Conservation (phyloP, 2,888 invertebrate genomes). For the Nephrotoma appendiculata region DNA sequence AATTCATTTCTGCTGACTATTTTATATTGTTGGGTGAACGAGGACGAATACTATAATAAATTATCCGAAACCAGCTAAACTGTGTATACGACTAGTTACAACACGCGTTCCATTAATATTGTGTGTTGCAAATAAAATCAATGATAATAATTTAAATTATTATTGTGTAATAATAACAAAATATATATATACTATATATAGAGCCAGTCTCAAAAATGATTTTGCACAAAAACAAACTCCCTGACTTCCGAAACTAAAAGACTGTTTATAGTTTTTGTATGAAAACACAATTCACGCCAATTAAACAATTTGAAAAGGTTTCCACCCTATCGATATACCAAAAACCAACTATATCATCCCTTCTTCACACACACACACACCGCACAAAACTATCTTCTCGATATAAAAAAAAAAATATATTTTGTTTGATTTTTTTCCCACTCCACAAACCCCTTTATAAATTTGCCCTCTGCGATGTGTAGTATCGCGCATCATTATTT, state of each 20-base stretch:
- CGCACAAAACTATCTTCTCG: not conserved
- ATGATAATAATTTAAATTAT: not conserved
- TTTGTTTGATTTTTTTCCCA: not conserved
- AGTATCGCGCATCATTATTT: not conserved
- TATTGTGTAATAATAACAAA: not conserved
- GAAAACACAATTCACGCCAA: constrained; percentile 27
- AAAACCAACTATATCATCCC: not conserved
- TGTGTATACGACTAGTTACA: not conserved
- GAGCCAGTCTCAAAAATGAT: not conserved
- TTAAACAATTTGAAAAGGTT: constrained; percentile 26
- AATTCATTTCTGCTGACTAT: not conserved
- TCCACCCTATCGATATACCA: constrained; percentile 24
- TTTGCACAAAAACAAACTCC: not conserved
- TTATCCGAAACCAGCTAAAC: not conserved
- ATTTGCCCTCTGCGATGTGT: not conserved
- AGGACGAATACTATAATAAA: not conserved
- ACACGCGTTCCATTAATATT: not conserved
- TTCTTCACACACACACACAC: not conserved
- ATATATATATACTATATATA: not conserved
- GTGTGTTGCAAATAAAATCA: not conserved
- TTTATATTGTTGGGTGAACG: not conserved
- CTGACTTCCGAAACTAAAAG: not conserved
- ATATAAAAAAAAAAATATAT: not conserved
- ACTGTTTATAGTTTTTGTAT: not conserved
- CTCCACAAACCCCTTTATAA: not conserved